Evolutionary conservation across 2,888 invertebrate species (phyloP).

Genomic region (Teinopalpus imperialis): DNA sequence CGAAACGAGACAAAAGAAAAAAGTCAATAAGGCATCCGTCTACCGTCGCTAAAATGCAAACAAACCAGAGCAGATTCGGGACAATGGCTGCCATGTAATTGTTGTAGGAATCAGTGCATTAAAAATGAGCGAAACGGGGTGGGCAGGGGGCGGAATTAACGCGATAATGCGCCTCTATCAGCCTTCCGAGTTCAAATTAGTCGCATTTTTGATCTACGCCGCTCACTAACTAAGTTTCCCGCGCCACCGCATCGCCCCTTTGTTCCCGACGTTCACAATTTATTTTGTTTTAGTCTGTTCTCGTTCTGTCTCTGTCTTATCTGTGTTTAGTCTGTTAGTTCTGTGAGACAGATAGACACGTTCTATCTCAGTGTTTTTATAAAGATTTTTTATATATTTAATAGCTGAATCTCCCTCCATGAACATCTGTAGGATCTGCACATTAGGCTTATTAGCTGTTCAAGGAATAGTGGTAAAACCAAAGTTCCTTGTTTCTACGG

Average conservation of each 20-base stretch:
- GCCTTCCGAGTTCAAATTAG: conserved; percentile 61
- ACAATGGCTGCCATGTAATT: conserved; percentile 6
- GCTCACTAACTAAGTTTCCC: conserved; percentile 51
- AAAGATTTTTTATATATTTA: no score
- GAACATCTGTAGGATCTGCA: no score
- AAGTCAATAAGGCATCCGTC: not conserved
- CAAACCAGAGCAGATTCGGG: not conserved
- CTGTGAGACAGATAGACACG: no score
- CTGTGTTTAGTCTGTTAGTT: no score
- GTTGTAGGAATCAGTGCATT: conserved; percentile 16
- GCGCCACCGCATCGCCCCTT: conserved; percentile 39
- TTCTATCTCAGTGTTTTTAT: no score
- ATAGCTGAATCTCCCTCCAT: no score
- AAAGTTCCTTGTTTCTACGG: no score
- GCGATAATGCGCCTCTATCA: conserved; percentile 50
- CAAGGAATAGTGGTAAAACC: no score
- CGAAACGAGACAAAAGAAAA: conserved; percentile 4
- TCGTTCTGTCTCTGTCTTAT: no score
- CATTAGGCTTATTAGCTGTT: no score
- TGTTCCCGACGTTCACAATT: conserved; percentile 4
- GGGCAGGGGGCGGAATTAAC: conserved; percentile 47
- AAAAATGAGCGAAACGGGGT: conserved; percentile 28
- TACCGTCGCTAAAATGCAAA: conserved; percentile 1
- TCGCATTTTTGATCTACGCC: conserved; percentile 58
- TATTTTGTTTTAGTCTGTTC: not conserved